phyloP scores from a whole-genome alignment of 2,888 invertebrate species.

The Arrhopalites spinosus region DNA sequence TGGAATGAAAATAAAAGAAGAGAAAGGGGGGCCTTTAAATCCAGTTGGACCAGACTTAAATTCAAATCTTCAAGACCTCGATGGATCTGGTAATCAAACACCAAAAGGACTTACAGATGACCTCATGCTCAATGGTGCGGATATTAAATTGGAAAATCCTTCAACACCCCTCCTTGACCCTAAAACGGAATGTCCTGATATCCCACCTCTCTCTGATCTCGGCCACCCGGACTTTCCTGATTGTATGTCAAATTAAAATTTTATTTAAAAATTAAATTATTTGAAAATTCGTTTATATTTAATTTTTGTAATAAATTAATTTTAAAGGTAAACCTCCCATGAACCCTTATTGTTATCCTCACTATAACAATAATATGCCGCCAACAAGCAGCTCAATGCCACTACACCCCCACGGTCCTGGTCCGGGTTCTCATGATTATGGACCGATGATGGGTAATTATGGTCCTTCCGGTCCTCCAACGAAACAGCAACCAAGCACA shows the following conservation, averaged over 20 bases:
- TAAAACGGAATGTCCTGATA: conserved; percentile 55
- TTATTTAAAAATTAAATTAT: no score
- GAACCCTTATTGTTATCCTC: conserved; percentile 55
- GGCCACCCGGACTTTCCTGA: conserved; percentile 55
- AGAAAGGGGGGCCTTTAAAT: conserved; percentile 47
- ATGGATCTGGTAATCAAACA: conserved; percentile 40
- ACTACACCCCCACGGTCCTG: conserved; percentile 46
- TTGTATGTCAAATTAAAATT: conserved; percentile 48
- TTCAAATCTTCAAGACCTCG: conserved; percentile 47
- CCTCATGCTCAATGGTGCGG: conserved; percentile 56
- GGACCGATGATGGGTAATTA: conserved; percentile 42
- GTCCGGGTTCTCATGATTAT: conserved; percentile 23
- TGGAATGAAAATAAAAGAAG: conserved; percentile 56
- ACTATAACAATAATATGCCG: conserved; percentile 56
- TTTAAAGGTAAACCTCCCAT: conserved; percentile 55
- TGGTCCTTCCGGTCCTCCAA: conserved; percentile 45
- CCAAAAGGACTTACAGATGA: conserved; percentile 54
- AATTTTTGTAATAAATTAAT: no score
- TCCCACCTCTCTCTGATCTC: conserved; percentile 54
- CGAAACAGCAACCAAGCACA: conserved; percentile 70
- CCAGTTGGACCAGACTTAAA: conserved; percentile 41
- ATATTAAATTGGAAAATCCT: conserved; percentile 56
- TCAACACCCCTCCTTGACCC: conserved; percentile 55
- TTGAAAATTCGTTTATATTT: no score
- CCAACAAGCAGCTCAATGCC: conserved; percentile 47